Evolutionary conservation across 2,113 vertebrate genomes (phyloP).

Genomic region (Harpagus bidentatus): DNA sequence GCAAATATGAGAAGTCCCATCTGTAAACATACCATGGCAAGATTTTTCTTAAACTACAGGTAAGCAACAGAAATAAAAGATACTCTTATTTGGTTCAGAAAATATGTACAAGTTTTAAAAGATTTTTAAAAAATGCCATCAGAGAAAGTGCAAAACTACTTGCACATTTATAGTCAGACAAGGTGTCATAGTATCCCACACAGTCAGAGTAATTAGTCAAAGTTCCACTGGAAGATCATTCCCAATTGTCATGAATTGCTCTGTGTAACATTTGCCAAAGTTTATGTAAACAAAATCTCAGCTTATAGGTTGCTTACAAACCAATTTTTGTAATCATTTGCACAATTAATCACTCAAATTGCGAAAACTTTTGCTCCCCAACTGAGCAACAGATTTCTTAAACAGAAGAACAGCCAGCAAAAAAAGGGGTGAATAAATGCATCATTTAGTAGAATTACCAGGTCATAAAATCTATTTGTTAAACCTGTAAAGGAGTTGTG

Average conservation of each 20-base stretch:
- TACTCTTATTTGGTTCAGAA: neutral
- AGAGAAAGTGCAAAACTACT: neutral
- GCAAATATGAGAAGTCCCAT: neutral
- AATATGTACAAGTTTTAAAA: neutral
- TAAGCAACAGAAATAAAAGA: neutral
- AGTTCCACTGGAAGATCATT: neutral
- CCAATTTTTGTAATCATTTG: neutral
- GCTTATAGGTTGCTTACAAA: neutral
- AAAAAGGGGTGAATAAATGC: neutral
- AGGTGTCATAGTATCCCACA: neutral
- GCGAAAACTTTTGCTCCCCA: neutral
- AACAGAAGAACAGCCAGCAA: neutral
- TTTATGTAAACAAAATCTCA: neutral
- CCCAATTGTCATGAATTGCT: neutral
- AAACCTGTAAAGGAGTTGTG: neutral
- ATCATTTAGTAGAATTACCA: neutral
- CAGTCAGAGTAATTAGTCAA: neutral
- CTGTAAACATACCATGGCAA: neutral
- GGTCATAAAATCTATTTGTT: neutral
- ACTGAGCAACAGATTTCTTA: neutral
- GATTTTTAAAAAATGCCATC: neutral
- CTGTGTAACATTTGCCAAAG: neutral
- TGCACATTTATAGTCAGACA: neutral
- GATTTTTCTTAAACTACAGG: neutral
- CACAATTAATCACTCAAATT: neutral